Base-by-base conservation (phyloP, 2,113 vertebrate genomes). In the Pollimyrus isidori region DNA sequence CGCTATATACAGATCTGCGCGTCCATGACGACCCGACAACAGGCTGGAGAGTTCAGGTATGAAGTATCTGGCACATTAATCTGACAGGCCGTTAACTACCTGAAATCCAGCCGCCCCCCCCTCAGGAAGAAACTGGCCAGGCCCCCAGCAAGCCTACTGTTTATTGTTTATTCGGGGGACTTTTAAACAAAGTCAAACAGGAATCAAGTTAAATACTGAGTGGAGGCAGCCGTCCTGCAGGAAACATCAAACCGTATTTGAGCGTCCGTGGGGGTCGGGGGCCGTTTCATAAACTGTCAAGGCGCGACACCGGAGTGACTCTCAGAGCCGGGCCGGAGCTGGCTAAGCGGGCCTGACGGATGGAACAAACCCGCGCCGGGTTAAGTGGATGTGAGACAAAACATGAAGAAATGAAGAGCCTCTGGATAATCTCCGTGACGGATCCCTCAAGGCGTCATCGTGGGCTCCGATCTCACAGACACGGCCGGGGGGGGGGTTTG, bases 401-500 rank as follows among this genome's bases (percentile, higher is more conserved):
- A 45, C 39, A 84, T 48, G 82, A 7, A 42, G 73, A 19, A 84
- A 42, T 46, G 23, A 84, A 45, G 7, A 1, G 96, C 97, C 97
- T 97, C 96, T 96, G n/a, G 93, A 97, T 97, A 97, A 98, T 99
- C 98, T 98, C 98, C 98, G 96, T 96, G 96, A 97, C 96, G 96
- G 95, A 94, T 93, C 92, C 95, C 96, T 94, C 96, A 94, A 95
- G 96, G 35, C 96, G 96, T 95, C 94, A 95, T 95, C 3, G n/a
- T 13, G 7, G 69, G 35, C 30, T 76, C 69, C 30, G 4, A 39
- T 76, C 69, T 76, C 15, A 17, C 69, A 76, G 26, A 76, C 58
- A 3, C n/a, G 23, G 23, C 23, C 7, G 0, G 58, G 58, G n/a
- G 58, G n/a, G 35, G 35, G 23, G 23, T 7, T 23, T 9, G 58